Percentiles rank a stretch among this genome's conserved stretches.
Conservation (phyloP, 2,113 vertebrate genomes). For the Xenopus laevis region DNA sequence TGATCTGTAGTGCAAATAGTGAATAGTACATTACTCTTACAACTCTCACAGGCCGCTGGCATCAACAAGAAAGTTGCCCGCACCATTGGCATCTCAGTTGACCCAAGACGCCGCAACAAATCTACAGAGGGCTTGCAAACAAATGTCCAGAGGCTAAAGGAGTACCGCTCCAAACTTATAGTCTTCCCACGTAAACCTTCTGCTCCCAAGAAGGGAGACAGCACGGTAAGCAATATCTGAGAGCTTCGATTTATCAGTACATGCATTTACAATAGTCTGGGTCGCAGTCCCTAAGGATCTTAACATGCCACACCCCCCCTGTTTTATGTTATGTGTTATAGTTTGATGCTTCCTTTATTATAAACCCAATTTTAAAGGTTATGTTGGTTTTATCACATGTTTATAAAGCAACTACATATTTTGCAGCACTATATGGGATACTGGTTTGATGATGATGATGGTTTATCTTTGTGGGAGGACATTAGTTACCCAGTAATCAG, state of each 20-base stretch:
- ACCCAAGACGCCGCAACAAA: conserved; percentile 84
- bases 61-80: conserved; percentile 89
- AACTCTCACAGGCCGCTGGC: conserved; percentile 82
- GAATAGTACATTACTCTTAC: neutral
- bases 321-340: no score
- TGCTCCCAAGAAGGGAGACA: conserved; percentile 92
- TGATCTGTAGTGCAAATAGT: neutral
- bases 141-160: conserved; percentile 94
- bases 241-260: conserved; percentile 14
- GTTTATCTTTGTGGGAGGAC: no score
- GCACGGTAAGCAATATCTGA: conserved; percentile 73
- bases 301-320: neutral
- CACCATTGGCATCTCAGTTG: conserved; percentile 91
- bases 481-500: no score
- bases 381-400: no score
- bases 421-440: no score
- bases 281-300: no score
- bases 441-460: no score
- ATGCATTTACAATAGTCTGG: no score
- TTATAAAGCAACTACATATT: no score
- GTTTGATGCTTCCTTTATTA: no score
- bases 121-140: conserved; percentile 91
- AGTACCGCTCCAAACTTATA: conserved; percentile 96
- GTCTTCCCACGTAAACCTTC: conserved; percentile 91
- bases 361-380: no score